Evolutionary conservation across 2,888 invertebrate genomes (phyloP).

Genomic region (Caenorhabditis angaria): DNA sequence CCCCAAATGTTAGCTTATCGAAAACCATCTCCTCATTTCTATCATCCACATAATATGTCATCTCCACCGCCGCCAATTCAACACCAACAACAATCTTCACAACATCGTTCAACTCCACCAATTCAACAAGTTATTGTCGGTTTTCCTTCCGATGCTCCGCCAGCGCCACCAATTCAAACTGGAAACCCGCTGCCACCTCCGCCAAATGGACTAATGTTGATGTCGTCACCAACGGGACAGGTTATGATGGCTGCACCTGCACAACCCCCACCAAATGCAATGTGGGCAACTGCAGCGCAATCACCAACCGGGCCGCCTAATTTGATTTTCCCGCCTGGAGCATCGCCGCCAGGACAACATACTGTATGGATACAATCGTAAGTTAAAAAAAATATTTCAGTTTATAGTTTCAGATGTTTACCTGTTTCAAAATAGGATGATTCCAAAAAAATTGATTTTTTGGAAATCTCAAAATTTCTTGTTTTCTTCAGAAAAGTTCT

Average conservation of each 20-base stretch:
- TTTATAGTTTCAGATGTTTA: background rate
- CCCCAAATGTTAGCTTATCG: background rate
- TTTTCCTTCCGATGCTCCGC: background rate
- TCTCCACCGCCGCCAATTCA: conserved; percentile 4
- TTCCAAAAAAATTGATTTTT: no score
- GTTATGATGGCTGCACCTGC: conserved; percentile 24
- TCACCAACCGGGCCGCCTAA: conserved; percentile 34
- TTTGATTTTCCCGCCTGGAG: conserved; percentile 26
- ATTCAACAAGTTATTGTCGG: background rate
- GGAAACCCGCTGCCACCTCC: no score
- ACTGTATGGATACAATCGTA: conserved; percentile 37
- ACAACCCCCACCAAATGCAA: conserved; percentile 9
- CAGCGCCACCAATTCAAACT: no score
- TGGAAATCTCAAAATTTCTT: no score
- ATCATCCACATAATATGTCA: background rate
- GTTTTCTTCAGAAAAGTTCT: background rate
- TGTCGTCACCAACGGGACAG: conserved; percentile 17
- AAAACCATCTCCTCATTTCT: background rate
- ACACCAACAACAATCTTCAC: background rate
- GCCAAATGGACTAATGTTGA: background rate
- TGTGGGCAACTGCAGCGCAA: conserved; percentile 20
- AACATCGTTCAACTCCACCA: conserved; percentile 1
- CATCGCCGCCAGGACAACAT: conserved; percentile 30
- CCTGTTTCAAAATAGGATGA: background rate
- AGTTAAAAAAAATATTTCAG: conserved; percentile 6